Conservation (phyloP, 1,140 invertebrate species). For the Rhynchophorus ferrugineus region DNA sequence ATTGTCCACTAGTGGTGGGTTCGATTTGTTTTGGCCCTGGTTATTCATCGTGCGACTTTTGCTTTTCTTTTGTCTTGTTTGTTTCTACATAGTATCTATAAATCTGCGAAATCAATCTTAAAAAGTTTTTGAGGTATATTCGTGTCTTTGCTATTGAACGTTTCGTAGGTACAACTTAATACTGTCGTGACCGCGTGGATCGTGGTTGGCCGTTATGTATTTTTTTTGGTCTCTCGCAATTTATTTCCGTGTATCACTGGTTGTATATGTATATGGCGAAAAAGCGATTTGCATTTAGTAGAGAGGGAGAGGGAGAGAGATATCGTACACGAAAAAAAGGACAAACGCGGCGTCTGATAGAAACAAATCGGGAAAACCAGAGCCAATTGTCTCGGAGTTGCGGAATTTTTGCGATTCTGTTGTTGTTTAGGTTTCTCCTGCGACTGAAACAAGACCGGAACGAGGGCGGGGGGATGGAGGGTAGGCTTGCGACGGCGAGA, state of each 20-base stretch:
- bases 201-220: constrained; percentile 9
- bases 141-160: constrained; percentile 14
- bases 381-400: constrained; percentile 32
- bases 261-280: too few relatives aligned
- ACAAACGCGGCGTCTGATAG: too few relatives aligned
- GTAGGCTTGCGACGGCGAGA: too few relatives aligned
- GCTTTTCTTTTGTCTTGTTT: constrained; percentile 8
- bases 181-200: constrained; percentile 13
- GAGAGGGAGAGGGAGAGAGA: too few relatives aligned
- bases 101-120: constrained; percentile 9
- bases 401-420: constrained; percentile 20
- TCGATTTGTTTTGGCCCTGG: constrained; percentile 33
- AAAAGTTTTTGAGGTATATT: constrained; percentile 23
- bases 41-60: constrained; percentile 17
- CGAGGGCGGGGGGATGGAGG: too few relatives aligned
- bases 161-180: constrained; percentile 22
- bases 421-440: too few relatives aligned
- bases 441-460: too few relatives aligned
- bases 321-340: too few relatives aligned
- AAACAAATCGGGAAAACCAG: constrained; percentile 26
- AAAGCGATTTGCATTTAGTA: too few relatives aligned
- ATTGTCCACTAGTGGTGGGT: constrained; percentile 36
- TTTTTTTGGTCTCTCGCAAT: too few relatives aligned
- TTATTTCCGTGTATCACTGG: too few relatives aligned
- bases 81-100: constrained; percentile 2